Conservation (phyloP, 1,140 invertebrate species). For the Hycleus cichorii region DNA sequence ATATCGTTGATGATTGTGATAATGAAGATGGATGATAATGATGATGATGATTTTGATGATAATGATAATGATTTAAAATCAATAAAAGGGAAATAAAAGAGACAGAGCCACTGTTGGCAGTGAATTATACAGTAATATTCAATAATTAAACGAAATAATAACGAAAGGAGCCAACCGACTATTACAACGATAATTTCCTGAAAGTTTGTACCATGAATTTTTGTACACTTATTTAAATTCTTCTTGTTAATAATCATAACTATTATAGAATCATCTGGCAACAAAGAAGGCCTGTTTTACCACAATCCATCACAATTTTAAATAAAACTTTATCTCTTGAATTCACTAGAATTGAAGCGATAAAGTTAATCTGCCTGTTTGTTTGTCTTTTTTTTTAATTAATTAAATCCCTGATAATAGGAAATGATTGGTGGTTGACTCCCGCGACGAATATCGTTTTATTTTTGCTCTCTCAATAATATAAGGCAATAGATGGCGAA, state of each 20-base stretch:
- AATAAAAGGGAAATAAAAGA: slow-evolving; percentile 13
- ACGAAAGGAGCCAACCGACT: slow-evolving; percentile 32
- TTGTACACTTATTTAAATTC: slow-evolving; percentile 30
- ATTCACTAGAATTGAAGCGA: too few species aligned
- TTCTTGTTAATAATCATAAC: background rate
- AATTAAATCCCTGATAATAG: background rate
- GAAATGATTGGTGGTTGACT: slow-evolving; percentile 6
- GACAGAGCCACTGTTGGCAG: slow-evolving; percentile 40
- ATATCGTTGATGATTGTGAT: slow-evolving; percentile 2
- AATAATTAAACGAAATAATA: background rate
- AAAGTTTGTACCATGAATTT: slow-evolving; percentile 37
- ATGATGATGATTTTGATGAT: slow-evolving; percentile 19
- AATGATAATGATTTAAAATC: too few species aligned
- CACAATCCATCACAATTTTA: background rate
- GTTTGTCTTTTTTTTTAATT: background rate
- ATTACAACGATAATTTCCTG: slow-evolving; percentile 31
- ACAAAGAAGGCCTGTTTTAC: background rate
- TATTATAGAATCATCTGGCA: background rate
- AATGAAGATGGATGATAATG: slow-evolving; percentile 19
- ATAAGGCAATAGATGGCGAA: slow-evolving; percentile 39
- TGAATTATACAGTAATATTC: slow-evolving; percentile 13
- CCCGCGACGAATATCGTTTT: slow-evolving; percentile 23
- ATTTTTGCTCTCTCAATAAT: slow-evolving; percentile 7
- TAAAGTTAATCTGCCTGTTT: too few species aligned
- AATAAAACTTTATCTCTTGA: background rate